These are phyloP conservation scores for Acrocyrtus sp. DNA, from an alignment of 2,888 invertebrate species.

Conservation along the genomic window DNA sequence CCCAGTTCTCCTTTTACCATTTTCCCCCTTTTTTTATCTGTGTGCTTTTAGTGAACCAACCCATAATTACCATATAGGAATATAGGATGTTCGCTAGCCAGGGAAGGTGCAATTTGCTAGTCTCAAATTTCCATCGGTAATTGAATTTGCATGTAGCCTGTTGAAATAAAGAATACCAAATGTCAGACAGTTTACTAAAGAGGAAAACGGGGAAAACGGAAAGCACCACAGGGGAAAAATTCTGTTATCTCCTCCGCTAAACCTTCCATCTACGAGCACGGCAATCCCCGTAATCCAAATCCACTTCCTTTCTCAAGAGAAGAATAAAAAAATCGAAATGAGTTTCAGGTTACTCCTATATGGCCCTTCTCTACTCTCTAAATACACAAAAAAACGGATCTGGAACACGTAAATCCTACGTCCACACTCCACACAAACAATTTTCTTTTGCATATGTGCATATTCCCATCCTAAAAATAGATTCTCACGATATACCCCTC, in stretches of 20 bases:
- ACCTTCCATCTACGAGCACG: no score
- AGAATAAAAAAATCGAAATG: conserved; percentile 43
- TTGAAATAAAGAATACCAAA: conserved; percentile 30
- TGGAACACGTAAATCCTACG: background rate
- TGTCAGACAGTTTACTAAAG: no score
- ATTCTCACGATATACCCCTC: background rate
- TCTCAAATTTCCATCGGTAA: conserved; percentile 31
- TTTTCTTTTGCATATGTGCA: background rate
- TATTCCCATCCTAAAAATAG: background rate
- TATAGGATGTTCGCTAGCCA: no score
- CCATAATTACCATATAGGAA: no score
- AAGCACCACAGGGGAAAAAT: conserved; percentile 6
- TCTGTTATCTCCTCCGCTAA: conserved; percentile 12
- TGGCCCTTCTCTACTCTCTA: background rate
- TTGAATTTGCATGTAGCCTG: conserved; percentile 39
- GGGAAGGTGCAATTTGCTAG: no score
- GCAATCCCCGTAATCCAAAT: no score
- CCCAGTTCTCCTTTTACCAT: no score
- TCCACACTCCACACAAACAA: background rate
- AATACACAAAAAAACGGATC: background rate
- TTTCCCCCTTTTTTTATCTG: no score
- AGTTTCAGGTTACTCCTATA: conserved; percentile 23
- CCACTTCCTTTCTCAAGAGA: conserved; percentile 32
- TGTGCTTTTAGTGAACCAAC: no score
- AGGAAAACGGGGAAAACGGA: no score